Percentiles rank a stretch among this genome's conserved stretches.
These are phyloP conservation scores for Morpho achilles DNA, from an alignment of 2,888 invertebrate genomes.

Conservation along the genomic window DNA sequence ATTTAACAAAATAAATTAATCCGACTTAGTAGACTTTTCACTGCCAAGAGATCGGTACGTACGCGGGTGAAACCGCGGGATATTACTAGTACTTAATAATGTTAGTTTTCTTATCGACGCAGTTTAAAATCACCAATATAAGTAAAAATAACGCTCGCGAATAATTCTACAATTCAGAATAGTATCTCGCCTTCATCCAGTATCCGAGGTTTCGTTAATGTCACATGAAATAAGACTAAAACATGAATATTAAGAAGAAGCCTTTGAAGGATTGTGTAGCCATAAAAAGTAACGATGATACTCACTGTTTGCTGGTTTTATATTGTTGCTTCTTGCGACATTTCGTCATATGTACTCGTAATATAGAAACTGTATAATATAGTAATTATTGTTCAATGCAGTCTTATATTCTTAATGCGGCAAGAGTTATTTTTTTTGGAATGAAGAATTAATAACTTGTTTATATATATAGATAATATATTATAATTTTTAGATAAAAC, in stretches of 20 bases:
- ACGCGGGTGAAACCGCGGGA: too few species aligned
- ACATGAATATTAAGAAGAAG: slow-evolving; percentile 72
- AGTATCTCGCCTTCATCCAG: slow-evolving; percentile 34
- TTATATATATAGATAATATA: too few species aligned
- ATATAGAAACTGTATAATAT: too few species aligned
- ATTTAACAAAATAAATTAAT: too few species aligned
- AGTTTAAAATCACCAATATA: not conserved
- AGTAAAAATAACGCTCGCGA: not conserved
- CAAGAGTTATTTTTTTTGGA: too few species aligned
- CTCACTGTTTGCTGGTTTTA: slow-evolving; percentile 41
- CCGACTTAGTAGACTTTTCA: too few species aligned
- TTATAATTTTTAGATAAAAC: too few species aligned
- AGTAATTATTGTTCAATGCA: slow-evolving; percentile 20
- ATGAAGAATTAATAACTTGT: too few species aligned
- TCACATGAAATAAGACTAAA: slow-evolving; percentile 73
- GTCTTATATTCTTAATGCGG: not conserved
- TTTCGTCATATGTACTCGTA: slow-evolving; percentile 22
- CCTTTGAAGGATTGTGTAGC: slow-evolving; percentile 63
- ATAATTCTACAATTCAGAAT: slow-evolving; percentile 14
- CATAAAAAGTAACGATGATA: slow-evolving; percentile 63
- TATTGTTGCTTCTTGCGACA: slow-evolving; percentile 30
- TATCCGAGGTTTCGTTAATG: slow-evolving; percentile 53
- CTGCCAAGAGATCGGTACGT: too few species aligned
- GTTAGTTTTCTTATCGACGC: not conserved
- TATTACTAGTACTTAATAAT: not conserved